Evolutionary conservation across 1,140 invertebrate genomes (phyloP), one percentile per base, ranked within the genome.

Genomic region (Zelostemma sp.): DNA sequence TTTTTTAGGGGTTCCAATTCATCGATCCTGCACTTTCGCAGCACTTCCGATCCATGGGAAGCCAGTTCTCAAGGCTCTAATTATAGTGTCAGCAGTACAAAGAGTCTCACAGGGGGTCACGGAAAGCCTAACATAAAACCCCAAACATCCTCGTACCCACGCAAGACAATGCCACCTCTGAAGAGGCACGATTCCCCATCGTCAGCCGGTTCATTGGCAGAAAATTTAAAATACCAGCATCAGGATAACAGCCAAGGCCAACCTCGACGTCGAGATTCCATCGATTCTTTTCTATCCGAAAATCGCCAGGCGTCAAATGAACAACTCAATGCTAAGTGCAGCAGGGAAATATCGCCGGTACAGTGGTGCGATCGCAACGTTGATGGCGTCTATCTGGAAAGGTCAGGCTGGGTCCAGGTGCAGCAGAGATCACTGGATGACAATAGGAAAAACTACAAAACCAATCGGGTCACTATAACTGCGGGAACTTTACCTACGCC

Each of bases 351-450:
- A 17, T 89, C 88, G 0, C 88, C 88, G 4, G 88, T 89, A 1
- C 81, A 88, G 57, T 89, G 88, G 88, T 88, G 87, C 74, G 88
- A 89, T 59, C 76, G 85, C 1, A 88, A 89, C 68, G 88, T 89
- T 0, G 87, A 89, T 65, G 88, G 88, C 1, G 88, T 89, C 3
- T 89, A 88, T 63, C 64, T 89, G 3, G 87, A 86, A 0, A 78
- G 87, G 51, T 89, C 88, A 0, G 88, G 88, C 1, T 88, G 88
- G 88, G 88, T 88, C 3, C 88, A 89, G 60, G 88, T 89, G 0
- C 88, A 89, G 53, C 88, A 89, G 51, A 75, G 86, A 15, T 89
- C 88, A 0, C 66, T 89, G 9, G 88, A 88, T 64, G 88, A 88
- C 21, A 88, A 86, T 56, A 75, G 86, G 1, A 76, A 84, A 25